Conservation (phyloP, 2,113 vertebrate species). For the Microcebus murinus region DNA sequence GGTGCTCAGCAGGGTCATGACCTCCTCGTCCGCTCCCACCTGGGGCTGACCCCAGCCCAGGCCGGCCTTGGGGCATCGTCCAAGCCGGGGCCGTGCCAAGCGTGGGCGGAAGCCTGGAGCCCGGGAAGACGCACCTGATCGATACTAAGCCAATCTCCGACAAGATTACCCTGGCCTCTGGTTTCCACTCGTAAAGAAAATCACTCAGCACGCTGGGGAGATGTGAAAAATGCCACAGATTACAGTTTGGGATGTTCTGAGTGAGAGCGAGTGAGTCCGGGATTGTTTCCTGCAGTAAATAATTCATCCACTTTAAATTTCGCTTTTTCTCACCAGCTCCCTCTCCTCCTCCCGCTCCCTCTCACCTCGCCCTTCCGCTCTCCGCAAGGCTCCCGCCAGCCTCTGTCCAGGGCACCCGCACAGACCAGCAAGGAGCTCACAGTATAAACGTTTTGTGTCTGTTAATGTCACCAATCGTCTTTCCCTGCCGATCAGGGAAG, state of each 20-base stretch:
- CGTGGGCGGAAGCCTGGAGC: constrained; percentile 61
- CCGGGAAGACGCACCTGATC: constrained; percentile 75
- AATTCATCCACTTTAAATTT: constrained; percentile 83
- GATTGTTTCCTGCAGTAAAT: constrained; percentile 85
- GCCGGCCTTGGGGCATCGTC: not conserved
- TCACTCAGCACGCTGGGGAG: constrained; percentile 78
- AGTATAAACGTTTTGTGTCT: constrained; percentile 65
- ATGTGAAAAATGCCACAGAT: constrained; percentile 77
- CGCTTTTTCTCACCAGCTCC: constrained; percentile 62
- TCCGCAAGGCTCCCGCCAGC: not conserved
- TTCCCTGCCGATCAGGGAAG: constrained; percentile 75
- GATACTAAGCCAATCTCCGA: constrained; percentile 85
- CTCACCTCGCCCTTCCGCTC: not conserved
- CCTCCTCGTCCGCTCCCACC: not conserved
- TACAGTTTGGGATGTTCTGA: constrained; percentile 79
- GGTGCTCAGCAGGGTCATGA: not conserved
- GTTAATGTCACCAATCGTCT: constrained; percentile 71
- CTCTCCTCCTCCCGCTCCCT: not conserved
- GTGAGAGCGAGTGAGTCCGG: constrained; percentile 81
- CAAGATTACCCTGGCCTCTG: constrained; percentile 80
- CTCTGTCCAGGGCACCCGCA: not conserved
- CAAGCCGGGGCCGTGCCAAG: not conserved
- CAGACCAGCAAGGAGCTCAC: constrained; percentile 16
- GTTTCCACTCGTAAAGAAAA: constrained; percentile 78
- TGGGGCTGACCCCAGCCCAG: not conserved